Conservation (phyloP, 1,140 invertebrate species). For the Littorina saxatilis region DNA sequence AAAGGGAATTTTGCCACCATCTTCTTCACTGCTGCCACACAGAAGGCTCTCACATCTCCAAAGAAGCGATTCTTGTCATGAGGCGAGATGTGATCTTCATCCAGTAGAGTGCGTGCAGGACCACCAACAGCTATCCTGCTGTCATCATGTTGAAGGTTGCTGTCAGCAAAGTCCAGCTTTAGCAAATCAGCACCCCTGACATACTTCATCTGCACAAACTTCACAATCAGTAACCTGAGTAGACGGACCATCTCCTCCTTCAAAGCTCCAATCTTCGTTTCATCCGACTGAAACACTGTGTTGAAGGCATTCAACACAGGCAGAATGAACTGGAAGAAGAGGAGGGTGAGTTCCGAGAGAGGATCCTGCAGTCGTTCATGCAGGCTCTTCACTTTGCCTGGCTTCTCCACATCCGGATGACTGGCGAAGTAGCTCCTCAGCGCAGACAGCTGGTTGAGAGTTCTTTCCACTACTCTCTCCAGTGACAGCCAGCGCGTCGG, state of each 20-base stretch:
- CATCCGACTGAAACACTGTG: conserved; percentile 40
- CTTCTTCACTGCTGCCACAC: too few species aligned
- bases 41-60: too few species aligned
- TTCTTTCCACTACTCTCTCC: conserved; percentile 29
- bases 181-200: too few species aligned
- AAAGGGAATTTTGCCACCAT: too few species aligned
- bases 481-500: conserved; percentile 46
- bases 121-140: too few species aligned
- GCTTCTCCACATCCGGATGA: conserved; percentile 46
- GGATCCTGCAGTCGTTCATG: background rate
- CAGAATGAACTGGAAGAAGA: conserved; percentile 35
- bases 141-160: too few species aligned
- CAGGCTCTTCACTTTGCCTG: conserved; percentile 40
- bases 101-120: too few species aligned
- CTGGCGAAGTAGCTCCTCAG: conserved; percentile 41
- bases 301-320: conserved; percentile 44
- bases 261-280: background rate
- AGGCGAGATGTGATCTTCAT: too few species aligned
- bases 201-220: too few species aligned
- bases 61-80: too few species aligned
- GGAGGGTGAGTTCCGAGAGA: conserved; percentile 27
- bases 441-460: conserved; percentile 39
- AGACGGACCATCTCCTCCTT: background rate
- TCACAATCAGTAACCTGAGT: background rate
- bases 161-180: too few species aligned